Evolutionary conservation across 2,888 invertebrate genomes (phyloP).

Genomic region (Lomographa bimaculata): DNA sequence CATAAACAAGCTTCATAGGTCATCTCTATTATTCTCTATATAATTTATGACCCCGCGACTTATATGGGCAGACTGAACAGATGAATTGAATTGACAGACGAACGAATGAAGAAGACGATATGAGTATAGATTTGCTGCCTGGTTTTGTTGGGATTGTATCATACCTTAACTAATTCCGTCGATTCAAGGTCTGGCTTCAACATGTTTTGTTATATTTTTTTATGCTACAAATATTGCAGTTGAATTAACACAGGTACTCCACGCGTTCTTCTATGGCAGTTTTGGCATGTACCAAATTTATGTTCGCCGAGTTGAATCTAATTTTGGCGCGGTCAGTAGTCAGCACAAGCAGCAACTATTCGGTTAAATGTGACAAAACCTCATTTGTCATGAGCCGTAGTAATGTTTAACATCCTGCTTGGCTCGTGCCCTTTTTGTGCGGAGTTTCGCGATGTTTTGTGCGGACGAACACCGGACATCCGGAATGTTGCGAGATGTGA

Average conservation of each 20-base stretch:
- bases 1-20: no score
- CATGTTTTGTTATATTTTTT: not conserved
- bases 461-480: constrained; percentile 57
- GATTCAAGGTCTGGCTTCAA: no score
- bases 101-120: no score
- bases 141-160: no score
- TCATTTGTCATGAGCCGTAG: constrained; percentile 45
- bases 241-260: not conserved
- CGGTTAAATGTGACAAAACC: constrained; percentile 33
- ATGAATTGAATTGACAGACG: no score
- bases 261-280: no score
- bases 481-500: constrained; percentile 53
- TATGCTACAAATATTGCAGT: constrained; percentile 4
- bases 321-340: constrained; percentile 38
- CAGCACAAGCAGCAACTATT: constrained; percentile 40
- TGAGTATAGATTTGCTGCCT: no score
- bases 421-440: constrained; percentile 50
- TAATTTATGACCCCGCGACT: no score
- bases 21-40: no score
- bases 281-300: constrained; percentile 9
- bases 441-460: constrained; percentile 57
- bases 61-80: no score
- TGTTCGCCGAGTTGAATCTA: constrained; percentile 22
- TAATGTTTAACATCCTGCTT: constrained; percentile 54
- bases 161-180: no score